Percentiles rank a stretch among this genome's conserved stretches.
phyloP scores from a whole-genome alignment of 2,113 vertebrate genomes.

The Toxotes chatareus region DNA sequence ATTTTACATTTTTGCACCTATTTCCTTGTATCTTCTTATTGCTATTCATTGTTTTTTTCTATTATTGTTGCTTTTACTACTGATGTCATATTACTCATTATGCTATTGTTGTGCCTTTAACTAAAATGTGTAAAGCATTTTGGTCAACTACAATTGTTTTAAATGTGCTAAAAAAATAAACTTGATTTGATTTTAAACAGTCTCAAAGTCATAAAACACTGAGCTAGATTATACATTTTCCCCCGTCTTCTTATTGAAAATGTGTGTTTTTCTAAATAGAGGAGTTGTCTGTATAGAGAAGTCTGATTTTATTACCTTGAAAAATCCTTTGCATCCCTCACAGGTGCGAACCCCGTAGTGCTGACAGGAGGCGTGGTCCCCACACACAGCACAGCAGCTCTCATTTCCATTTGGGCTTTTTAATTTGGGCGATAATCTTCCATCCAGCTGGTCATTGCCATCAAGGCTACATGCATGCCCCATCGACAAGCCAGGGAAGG shows the following conservation, averaged over 20 bases:
- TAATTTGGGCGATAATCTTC: conserved; percentile 83
- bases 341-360: conserved; percentile 97
- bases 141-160: too few relatives aligned
- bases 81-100: too few relatives aligned
- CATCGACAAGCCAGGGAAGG: conserved; percentile 81
- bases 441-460: conserved; percentile 77
- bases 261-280: background rate
- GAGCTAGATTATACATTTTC: background rate
- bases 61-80: too few relatives aligned
- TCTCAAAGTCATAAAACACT: background rate
- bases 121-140: too few relatives aligned
- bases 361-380: conserved; percentile 96
- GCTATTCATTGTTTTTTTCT: too few relatives aligned
- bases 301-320: conserved; percentile 88
- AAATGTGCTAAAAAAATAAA: too few relatives aligned
- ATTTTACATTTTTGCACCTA: too few relatives aligned
- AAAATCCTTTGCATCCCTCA: conserved; percentile 98
- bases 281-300: background rate
- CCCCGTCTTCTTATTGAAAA: background rate
- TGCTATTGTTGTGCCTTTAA: too few relatives aligned
- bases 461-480: conserved; percentile 80
- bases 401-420: conserved; percentile 86
- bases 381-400: conserved; percentile 94
- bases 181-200: background rate
- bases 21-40: too few relatives aligned